Evolutionary conservation across 2,113 vertebrate genomes (phyloP), one percentile per base, ranked within the genome.

Genomic region (Nerophis lumbriciformis): DNA sequence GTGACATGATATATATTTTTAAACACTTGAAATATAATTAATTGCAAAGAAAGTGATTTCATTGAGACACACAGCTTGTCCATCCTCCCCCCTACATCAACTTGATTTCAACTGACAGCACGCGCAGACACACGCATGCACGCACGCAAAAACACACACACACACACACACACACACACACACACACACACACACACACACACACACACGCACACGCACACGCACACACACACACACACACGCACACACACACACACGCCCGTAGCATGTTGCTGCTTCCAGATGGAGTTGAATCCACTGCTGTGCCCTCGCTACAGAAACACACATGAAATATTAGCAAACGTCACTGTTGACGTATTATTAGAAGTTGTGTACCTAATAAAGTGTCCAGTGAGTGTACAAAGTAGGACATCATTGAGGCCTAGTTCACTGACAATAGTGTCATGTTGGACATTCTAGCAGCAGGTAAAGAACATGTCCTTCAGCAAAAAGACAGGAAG

Each of bases 221-320:
- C 42, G 36, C 21, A 35, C 45, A 50, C 44, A 50, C 60, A 61
- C 59, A 55, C 37, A 54, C 59, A 53, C 61, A 36, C 35, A 4
- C 53, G 0, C 53, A 10, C 53, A 15, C 53, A 7, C 51, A 53
- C 51, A 28, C 38, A 11, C 42, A 48, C 21, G 47, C 58, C 76
- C 68, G 62, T 66, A 71, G 71, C n/a, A 4, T 66, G 67, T 61
- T 69, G 63, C 66, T 68, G 16, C 13, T 65, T 79, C 76, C 81
- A 85, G 77, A 85, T 77, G 81, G 77, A 82, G 54, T 58, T 62
- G 66, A 69, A 70, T 75, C 70, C 66, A 78, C 68, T 63, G 73
- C 72, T 59, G 71, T 76, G 70, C 50, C 51, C 67, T 65, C 61
- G 55, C 51, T 35, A 11, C 9, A 19, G 36, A 11, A 6, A 48